These are phyloP conservation scores for Tryphoninae sp. DNA, from an alignment of 2,888 invertebrate species.

Conservation along the genomic window DNA sequence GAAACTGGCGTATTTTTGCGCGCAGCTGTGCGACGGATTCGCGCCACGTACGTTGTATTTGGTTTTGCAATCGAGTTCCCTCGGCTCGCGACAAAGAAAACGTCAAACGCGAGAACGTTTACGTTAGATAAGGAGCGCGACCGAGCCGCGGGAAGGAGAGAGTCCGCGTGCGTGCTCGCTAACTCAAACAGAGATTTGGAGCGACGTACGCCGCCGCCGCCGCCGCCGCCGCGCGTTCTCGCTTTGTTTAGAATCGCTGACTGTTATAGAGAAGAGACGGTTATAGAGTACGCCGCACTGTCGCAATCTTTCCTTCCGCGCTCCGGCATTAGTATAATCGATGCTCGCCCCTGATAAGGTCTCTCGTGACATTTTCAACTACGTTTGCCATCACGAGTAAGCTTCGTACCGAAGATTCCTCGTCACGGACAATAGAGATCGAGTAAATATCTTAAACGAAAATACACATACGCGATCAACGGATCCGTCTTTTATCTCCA, in stretches of 20 bases:
- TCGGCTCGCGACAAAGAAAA: slow-evolving; percentile 61
- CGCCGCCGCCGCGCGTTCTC: slow-evolving; percentile 52
- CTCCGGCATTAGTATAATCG: neutral
- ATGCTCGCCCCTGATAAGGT: neutral
- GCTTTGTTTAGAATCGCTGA: slow-evolving; percentile 76
- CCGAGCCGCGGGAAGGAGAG: slow-evolving; percentile 21
- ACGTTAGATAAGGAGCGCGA: slow-evolving; percentile 73
- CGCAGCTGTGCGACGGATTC: too few relatives aligned
- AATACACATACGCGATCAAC: too few relatives aligned
- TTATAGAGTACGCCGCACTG: slow-evolving; percentile 6
- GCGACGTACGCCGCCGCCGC: slow-evolving; percentile 48
- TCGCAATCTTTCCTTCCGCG: slow-evolving; percentile 14
- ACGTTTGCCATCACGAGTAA: too few relatives aligned
- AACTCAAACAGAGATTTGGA: slow-evolving; percentile 71
- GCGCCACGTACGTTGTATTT: neutral
- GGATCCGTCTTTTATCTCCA: too few relatives aligned
- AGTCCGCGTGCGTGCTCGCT: slow-evolving; percentile 70
- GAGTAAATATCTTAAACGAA: too few relatives aligned
- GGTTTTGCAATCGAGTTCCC: slow-evolving; percentile 53
- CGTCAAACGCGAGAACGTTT: slow-evolving; percentile 71
- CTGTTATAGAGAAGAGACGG: slow-evolving; percentile 68
- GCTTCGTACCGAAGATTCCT: too few relatives aligned
- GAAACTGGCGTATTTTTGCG: neutral
- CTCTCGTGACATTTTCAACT: neutral
- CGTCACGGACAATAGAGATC: too few relatives aligned